Base-by-base conservation (phyloP, 2,113 vertebrate genomes). In the Limanda limanda region DNA sequence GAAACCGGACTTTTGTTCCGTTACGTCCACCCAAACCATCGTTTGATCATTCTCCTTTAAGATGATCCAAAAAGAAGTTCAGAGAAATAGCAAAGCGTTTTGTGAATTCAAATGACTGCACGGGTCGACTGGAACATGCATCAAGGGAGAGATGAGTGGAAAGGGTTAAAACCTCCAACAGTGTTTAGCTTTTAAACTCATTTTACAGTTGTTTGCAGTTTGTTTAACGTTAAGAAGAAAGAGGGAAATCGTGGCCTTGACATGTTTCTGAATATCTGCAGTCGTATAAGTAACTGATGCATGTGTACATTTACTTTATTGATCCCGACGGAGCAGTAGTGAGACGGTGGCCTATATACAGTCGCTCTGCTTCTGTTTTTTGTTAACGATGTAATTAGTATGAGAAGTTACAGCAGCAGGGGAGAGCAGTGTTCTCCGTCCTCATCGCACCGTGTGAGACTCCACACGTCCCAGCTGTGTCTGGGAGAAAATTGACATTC, bases 291-390 rank as follows among this genome's bases (percentile, higher is more conserved):
- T 51, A 45, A 37, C 18, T 62, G 48, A 66, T 61, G 18, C 47
- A 58, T 55, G 25, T 76, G 40, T 71, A 21, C 42, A 70, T 75
- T 66, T 24, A 45, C 47, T 68, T 31, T 83, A 78, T 84, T 70
- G 60, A 76, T 63, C 65, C 56, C 60, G 66, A 23, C 6, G 21
- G 68, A 76, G 76, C 67, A 23, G 35, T 0, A 7, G 66, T 0
- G 14, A 6, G 4, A 8, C 13, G 14, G 24, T 75, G 74, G 54
- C 79, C 78, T 70, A 70, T 58, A 68, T 83, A 42, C 37, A 56
- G 66, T 59, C 5, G 21, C 45, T 27, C 57, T 63, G 45, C 3
- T 3, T n/a, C 35, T 74, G 48, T 58, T n/a, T 31, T 31, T 31
- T 31, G 54, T 58, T 55, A 40, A 64, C 62, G 67, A 25, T 23